phyloP scores from a whole-genome alignment of 1,140 invertebrate species.

The Papilio xuthus region DNA sequence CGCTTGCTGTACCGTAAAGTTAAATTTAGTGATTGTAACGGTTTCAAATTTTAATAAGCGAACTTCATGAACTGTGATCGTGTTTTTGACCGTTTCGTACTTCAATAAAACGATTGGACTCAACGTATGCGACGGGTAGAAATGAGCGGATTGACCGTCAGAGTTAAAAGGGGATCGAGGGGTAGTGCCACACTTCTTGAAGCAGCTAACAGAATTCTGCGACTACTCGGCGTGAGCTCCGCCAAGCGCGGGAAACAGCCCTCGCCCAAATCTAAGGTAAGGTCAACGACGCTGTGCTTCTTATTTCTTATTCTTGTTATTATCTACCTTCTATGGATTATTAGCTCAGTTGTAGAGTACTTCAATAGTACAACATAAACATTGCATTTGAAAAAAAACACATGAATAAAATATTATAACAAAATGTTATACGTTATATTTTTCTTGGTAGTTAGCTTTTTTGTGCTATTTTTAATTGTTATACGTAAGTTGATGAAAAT shows the following conservation, averaged over 20 bases:
- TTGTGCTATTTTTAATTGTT: too few species aligned
- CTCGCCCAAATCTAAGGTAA: slow-evolving; percentile 79
- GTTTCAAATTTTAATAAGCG: slow-evolving; percentile 46
- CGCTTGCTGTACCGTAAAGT: slow-evolving; percentile 23
- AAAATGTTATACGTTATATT: too few species aligned
- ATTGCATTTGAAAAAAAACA: not conserved
- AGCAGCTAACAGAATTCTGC: slow-evolving; percentile 80
- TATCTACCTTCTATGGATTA: slow-evolving; percentile 16
- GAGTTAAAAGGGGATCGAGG: slow-evolving; percentile 81
- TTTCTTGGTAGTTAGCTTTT: too few species aligned
- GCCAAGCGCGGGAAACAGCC: slow-evolving; percentile 79
- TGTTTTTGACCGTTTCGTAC: slow-evolving; percentile 70
- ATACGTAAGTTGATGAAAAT: too few species aligned
- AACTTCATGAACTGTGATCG: slow-evolving; percentile 74
- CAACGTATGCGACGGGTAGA: slow-evolving; percentile 73
- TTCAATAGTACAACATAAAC: not conserved
- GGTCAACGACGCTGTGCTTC: slow-evolving; percentile 60
- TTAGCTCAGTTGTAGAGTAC: not conserved
- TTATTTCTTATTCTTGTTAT: not conserved
- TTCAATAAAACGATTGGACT: slow-evolving; percentile 68
- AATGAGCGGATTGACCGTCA: slow-evolving; percentile 81
- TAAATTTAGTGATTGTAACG: slow-evolving; percentile 47
- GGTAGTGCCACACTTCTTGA: slow-evolving; percentile 80
- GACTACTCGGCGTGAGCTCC: slow-evolving; percentile 79
- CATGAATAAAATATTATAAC: not conserved